Conservation (phyloP, 2,113 vertebrate species). For the Fukomys damarensis region DNA sequence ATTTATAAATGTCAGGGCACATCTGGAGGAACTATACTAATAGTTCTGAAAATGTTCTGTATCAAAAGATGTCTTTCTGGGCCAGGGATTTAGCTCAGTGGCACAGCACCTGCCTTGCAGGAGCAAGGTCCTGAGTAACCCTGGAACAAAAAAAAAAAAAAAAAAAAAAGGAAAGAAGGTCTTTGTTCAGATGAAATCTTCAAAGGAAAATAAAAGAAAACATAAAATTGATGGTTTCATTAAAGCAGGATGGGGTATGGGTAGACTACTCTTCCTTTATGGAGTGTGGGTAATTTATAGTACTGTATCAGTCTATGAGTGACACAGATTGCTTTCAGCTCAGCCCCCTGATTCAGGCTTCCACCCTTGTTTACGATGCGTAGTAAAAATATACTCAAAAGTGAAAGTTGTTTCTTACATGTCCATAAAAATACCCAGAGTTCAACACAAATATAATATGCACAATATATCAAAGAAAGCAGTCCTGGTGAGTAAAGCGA, state of each 20-base stretch:
- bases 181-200: conserved; percentile 25
- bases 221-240: background rate
- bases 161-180: too few species aligned
- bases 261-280: background rate
- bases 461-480: background rate
- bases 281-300: background rate
- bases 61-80: background rate
- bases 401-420: background rate
- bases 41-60: background rate
- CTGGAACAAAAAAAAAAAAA: too few species aligned
- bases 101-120: too few species aligned
- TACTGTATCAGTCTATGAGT: background rate
- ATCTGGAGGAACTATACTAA: background rate
- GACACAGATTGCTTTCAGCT: background rate
- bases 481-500: background rate
- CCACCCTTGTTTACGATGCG: background rate
- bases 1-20: background rate
- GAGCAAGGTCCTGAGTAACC: too few species aligned
- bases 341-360: background rate
- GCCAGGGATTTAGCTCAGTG: too few species aligned
- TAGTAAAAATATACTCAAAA: background rate
- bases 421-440: background rate
- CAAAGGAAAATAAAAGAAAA: conserved; percentile 54
- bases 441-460: background rate
- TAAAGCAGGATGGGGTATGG: background rate